phyloP scores from a whole-genome alignment of 2,888 invertebrate species.

The Cheilosia pagana region DNA sequence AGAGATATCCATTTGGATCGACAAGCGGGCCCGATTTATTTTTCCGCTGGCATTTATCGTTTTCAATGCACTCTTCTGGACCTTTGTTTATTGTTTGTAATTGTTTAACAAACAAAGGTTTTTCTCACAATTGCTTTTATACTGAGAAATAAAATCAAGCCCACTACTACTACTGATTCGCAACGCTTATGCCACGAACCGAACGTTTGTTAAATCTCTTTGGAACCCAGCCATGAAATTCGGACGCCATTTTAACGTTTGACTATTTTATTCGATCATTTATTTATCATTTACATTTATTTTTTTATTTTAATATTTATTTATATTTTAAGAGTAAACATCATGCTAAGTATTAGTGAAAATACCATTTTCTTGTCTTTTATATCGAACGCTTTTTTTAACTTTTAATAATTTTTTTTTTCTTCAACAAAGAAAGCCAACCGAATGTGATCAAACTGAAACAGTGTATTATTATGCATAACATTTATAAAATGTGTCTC shows the following conservation, averaged over 20 bases:
- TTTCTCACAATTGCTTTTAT: slow-evolving; percentile 25
- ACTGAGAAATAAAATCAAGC: slow-evolving; percentile 15
- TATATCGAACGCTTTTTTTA: slow-evolving; percentile 17
- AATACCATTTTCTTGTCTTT: slow-evolving; percentile 10
- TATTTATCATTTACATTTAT: slow-evolving; percentile 9
- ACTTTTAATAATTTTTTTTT: slow-evolving; percentile 1
- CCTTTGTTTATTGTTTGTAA: slow-evolving; percentile 87
- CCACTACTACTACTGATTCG: slow-evolving; percentile 34
- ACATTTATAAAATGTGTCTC: slow-evolving; percentile 35
- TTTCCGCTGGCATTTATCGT: slow-evolving; percentile 91
- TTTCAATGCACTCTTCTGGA: slow-evolving; percentile 92
- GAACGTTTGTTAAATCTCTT: slow-evolving; percentile 68
- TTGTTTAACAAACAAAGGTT: slow-evolving; percentile 4
- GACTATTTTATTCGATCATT: slow-evolving; percentile 25
- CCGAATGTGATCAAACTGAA: slow-evolving; percentile 70
- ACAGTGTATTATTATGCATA: slow-evolving; percentile 71
- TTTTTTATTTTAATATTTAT: slow-evolving; percentile 45
- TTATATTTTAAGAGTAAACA: slow-evolving; percentile 50
- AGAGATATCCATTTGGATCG: slow-evolving; percentile 94
- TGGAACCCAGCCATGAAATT: slow-evolving; percentile 63
- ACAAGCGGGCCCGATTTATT: slow-evolving; percentile 88
- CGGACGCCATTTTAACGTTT: slow-evolving; percentile 48
- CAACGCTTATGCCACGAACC: slow-evolving; percentile 33
- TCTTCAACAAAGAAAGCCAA: slow-evolving; percentile 37
- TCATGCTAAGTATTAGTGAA: slow-evolving; percentile 6